These are phyloP conservation scores for Ascidia mentula DNA, from an alignment of 23 tunicate genomes.

Conservation along the genomic window DNA sequence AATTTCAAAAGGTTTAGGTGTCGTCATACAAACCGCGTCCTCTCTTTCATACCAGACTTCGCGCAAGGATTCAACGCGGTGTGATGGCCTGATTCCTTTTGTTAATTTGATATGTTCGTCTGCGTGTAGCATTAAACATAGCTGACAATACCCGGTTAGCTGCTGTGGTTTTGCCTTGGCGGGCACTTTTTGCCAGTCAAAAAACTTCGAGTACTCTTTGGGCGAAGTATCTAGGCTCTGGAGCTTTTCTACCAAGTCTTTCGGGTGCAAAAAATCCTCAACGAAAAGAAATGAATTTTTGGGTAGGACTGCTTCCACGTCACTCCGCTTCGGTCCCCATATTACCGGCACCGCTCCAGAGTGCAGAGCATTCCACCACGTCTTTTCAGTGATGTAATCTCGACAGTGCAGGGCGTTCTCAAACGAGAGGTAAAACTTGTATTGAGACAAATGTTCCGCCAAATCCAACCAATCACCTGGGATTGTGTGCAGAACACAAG, in stretches of 20 bases:
- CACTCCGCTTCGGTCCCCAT: constrained; percentile 34
- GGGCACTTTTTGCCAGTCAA: constrained; percentile 16
- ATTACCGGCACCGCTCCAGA: constrained; percentile 56
- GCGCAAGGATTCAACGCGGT: not conserved
- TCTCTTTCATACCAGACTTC: constrained; percentile 33
- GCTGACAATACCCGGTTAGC: constrained; percentile 28
- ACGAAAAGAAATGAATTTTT: constrained; percentile 26
- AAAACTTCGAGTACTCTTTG: constrained; percentile 10
- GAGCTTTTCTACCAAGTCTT: constrained; percentile 16
- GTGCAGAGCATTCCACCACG: constrained; percentile 27
- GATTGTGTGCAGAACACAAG: not conserved
- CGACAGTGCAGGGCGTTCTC: constrained; percentile 54
- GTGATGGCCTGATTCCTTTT: constrained; percentile 10
- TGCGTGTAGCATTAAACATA: constrained; percentile 19
- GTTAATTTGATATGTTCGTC: constrained; percentile 4
- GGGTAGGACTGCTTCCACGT: constrained; percentile 39
- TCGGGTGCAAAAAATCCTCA: constrained; percentile 25
- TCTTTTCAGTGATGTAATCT: constrained; percentile 54
- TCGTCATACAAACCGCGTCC: not conserved
- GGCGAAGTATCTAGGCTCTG: constrained; percentile 11
- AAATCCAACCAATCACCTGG: constrained; percentile 27
- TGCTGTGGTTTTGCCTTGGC: not conserved
- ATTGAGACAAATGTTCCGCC: not conserved
- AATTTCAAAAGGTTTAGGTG: not conserved
- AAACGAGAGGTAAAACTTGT: constrained; percentile 68